Conservation (phyloP, 2,888 invertebrate species). For the Lucinisca nassula region DNA sequence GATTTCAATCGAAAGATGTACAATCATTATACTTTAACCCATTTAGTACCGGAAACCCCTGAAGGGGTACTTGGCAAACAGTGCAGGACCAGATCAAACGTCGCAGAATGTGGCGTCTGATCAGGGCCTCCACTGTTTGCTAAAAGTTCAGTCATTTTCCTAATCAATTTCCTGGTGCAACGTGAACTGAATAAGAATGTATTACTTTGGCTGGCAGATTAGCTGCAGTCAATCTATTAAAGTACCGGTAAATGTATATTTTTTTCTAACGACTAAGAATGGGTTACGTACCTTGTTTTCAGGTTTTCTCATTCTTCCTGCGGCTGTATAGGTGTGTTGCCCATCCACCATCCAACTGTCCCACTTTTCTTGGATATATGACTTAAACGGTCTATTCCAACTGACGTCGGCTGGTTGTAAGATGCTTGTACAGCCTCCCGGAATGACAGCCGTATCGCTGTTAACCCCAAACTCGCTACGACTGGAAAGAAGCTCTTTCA, state of each 20-base stretch:
- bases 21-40: not conserved
- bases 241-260: too few relatives aligned
- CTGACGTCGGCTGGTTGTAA: conserved; percentile 42
- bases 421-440: conserved; percentile 31
- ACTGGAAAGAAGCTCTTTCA: conserved; percentile 26
- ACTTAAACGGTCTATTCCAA: conserved; percentile 41
- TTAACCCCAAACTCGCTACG: conserved; percentile 30
- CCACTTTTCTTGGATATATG: conserved; percentile 24
- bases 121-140: too few relatives aligned
- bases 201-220: not conserved
- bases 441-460: conserved; percentile 24
- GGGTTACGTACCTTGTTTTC: not conserved
- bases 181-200: not conserved
- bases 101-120: too few relatives aligned
- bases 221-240: not conserved
- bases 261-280: not conserved
- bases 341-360: conserved; percentile 39
- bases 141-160: too few relatives aligned
- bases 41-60: too few relatives aligned
- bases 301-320: conserved; percentile 1
- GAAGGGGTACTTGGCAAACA: too few relatives aligned
- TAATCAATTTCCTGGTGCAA: not conserved
- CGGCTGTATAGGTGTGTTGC: conserved; percentile 1
- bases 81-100: too few relatives aligned
- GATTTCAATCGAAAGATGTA: not conserved